These are phyloP conservation scores for Semotilus atromaculatus DNA, from an alignment of 2,797 vertebrate genomes.

Conservation along the genomic window DNA sequence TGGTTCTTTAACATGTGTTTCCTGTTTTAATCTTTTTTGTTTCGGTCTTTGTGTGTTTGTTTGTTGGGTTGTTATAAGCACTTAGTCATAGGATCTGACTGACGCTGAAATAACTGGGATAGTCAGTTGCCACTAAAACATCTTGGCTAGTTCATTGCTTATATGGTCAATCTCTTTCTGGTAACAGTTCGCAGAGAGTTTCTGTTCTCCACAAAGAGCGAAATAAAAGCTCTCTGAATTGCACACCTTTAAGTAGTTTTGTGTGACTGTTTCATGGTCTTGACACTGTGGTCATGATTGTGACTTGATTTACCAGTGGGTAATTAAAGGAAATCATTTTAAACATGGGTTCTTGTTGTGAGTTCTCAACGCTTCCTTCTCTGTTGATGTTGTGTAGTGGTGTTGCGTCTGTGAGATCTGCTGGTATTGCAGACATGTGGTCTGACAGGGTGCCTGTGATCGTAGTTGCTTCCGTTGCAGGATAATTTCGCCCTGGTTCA, in stretches of 20 bases:
- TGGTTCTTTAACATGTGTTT: not conserved
- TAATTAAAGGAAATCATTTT: not conserved
- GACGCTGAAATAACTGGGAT: not conserved
- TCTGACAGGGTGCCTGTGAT: not conserved
- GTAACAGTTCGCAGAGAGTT: not conserved
- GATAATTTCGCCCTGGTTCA: not conserved
- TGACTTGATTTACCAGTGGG: not conserved
- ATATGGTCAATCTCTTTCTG: not conserved
- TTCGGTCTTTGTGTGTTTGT: not conserved
- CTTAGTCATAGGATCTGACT: not conserved
- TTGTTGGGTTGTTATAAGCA: not conserved
- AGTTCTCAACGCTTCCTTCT: not conserved
- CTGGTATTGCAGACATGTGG: not conserved
- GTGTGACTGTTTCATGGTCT: not conserved
- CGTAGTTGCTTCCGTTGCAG: not conserved
- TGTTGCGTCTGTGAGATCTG: not conserved
- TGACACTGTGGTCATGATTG: not conserved
- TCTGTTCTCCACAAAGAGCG: not conserved
- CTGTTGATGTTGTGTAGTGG: too few relatives aligned
- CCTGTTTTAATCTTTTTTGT: not conserved
- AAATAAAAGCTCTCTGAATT: not conserved
- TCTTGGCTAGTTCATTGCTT: not conserved
- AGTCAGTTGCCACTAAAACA: not conserved
- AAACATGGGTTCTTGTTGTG: not conserved
- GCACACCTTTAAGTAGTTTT: not conserved